Conservation (phyloP, 2,888 invertebrate genomes). For the Chloroclystis v-ata region DNA sequence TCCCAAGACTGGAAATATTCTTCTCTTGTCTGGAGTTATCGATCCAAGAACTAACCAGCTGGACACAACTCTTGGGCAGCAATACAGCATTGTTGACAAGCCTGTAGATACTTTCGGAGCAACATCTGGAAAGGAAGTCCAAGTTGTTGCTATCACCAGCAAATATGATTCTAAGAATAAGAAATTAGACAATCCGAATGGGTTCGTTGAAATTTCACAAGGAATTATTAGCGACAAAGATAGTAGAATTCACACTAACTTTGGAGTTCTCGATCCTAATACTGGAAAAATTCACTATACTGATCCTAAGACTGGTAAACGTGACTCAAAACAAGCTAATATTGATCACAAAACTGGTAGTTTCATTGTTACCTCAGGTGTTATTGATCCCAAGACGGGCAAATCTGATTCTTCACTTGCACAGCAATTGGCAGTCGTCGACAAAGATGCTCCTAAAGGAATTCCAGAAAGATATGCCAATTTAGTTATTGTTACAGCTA, state of each 20-base stretch:
- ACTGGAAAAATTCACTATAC: conserved; percentile 78
- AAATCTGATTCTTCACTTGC: conserved; percentile 82
- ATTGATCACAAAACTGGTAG: conserved; percentile 77
- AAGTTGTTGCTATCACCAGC: conserved; percentile 78
- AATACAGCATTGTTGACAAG: conserved; percentile 80
- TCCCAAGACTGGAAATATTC: conserved; percentile 74
- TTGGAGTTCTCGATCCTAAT: conserved; percentile 80
- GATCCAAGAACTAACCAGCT: conserved; percentile 79
- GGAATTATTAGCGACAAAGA: conserved; percentile 83
- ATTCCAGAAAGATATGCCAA: conserved; percentile 69
- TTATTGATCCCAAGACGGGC: conserved; percentile 80
- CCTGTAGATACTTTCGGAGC: conserved; percentile 67
- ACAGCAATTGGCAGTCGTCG: conserved; percentile 69
- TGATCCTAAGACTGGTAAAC: conserved; percentile 79
- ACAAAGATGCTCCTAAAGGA: conserved; percentile 65
- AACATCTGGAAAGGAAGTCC: conserved; percentile 69
- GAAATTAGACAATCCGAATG: conserved; percentile 77
- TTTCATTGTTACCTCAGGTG: conserved; percentile 77
- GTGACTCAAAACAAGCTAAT: conserved; percentile 79
- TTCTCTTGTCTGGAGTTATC: conserved; percentile 73
- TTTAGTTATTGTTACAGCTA: conserved; percentile 76
- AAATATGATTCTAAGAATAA: conserved; percentile 80
- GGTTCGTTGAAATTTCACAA: conserved; percentile 71
- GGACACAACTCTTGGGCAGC: conserved; percentile 77
- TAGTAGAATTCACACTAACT: conserved; percentile 82